A percentile compares a stretch with the other conserved stretches of the same genome.
phyloP scores from a whole-genome alignment of 23 tunicate genomes.

The Trididemnum nubilum region DNA sequence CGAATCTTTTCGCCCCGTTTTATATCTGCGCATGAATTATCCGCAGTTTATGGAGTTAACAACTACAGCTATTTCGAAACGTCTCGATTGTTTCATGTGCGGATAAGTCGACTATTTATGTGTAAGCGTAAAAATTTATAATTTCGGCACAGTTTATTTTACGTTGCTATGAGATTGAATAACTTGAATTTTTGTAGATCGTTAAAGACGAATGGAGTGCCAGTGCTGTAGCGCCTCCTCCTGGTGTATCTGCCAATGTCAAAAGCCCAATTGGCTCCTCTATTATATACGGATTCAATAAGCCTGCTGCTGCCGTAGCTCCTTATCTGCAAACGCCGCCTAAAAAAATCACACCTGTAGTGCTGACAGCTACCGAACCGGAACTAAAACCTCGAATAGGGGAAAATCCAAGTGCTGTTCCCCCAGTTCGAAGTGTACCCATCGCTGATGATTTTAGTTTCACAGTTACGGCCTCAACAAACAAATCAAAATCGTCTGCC shows the following conservation, averaged over 20 bases:
- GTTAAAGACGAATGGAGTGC: constrained; percentile 70
- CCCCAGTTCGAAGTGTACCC: not conserved
- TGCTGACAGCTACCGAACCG: not conserved
- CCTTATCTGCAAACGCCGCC: constrained; percentile 77
- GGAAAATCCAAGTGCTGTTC: not conserved
- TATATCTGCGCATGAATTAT: too few species aligned
- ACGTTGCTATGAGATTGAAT: too few species aligned
- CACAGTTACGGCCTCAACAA: constrained; percentile 17
- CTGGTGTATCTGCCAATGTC: not conserved
- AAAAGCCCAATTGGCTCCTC: constrained; percentile 17
- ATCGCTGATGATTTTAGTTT: constrained; percentile 68
- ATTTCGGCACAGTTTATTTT: too few species aligned
- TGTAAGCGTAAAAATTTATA: too few species aligned
- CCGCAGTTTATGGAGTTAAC: too few species aligned
- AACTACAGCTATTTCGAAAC: too few species aligned
- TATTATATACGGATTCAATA: constrained; percentile 73
- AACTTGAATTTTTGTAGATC: constrained; percentile 44
- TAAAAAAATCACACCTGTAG: not conserved
- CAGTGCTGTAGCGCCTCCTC: constrained; percentile 21
- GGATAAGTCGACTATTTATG: too few species aligned
- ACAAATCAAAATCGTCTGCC: constrained; percentile 5
- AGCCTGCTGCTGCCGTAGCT: constrained; percentile 88
- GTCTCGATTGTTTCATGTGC: too few species aligned
- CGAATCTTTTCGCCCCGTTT: too few species aligned
- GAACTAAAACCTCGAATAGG: not conserved